A percentile compares a stretch with the other conserved stretches of the same genome.
Conservation (phyloP, 2,113 vertebrate genomes). For the Synchiropus splendidus region DNA sequence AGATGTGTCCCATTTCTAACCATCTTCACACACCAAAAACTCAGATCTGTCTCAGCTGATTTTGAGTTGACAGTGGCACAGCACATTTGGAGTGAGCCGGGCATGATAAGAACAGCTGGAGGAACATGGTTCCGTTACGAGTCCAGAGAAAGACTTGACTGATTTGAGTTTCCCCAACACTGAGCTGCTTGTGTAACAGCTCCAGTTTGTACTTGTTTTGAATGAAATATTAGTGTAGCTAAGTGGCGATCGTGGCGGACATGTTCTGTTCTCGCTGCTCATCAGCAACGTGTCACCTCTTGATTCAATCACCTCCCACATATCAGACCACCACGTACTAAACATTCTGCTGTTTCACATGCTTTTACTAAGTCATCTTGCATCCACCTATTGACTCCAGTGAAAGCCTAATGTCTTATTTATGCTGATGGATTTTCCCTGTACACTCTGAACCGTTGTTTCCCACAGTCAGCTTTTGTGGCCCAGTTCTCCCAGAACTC, state of each 20-base stretch:
- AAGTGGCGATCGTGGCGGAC: conserved; percentile 2
- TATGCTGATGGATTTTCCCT: conserved; percentile 70
- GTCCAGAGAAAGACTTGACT: too few species aligned
- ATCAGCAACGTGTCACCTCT: background rate
- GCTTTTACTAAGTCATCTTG: conserved; percentile 42
- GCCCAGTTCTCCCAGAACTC: conserved; percentile 5
- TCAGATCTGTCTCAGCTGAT: too few species aligned
- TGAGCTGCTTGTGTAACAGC: too few species aligned
- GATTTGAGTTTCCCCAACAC: too few species aligned
- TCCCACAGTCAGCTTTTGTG: conserved; percentile 45
- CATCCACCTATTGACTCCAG: conserved; percentile 41
- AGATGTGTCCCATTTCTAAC: too few species aligned
- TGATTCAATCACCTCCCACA: background rate
- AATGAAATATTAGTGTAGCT: conserved; percentile 16
- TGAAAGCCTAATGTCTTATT: conserved; percentile 65
- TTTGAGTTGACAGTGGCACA: too few species aligned
- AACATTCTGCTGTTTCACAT: conserved; percentile 54
- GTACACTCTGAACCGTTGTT: conserved; percentile 39
- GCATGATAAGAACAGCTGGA: too few species aligned
- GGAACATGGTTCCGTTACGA: too few species aligned
- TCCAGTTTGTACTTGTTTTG: too few species aligned
- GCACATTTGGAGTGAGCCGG: too few species aligned
- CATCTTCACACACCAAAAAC: too few species aligned
- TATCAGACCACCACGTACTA: conserved; percentile 33
- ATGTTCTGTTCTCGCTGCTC: background rate